These are phyloP conservation scores for Tetragonula carbonaria DNA, from an alignment of 2,888 invertebrate genomes.

Conservation along the genomic window DNA sequence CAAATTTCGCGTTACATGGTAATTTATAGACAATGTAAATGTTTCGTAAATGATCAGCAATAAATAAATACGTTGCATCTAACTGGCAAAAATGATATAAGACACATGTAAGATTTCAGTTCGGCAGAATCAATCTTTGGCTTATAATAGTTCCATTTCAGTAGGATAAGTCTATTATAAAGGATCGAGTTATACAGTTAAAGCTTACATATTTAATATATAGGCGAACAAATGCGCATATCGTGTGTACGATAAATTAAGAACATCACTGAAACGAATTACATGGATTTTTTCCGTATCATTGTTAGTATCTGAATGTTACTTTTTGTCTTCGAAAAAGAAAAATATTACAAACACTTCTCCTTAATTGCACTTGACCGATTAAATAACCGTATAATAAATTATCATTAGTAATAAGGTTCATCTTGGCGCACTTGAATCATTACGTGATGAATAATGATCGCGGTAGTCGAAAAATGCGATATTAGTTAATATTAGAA, in stretches of 20 bases:
- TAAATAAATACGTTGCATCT: slow-evolving; percentile 7
- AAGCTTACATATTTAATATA: neutral
- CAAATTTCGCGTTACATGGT: neutral
- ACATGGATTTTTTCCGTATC: neutral
- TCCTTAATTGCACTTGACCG: neutral
- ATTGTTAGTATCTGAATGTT: neutral
- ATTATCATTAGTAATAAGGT: neutral
- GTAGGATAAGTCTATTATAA: slow-evolving; percentile 10
- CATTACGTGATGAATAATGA: neutral
- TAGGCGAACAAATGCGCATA: neutral
- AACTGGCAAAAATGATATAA: slow-evolving; percentile 34
- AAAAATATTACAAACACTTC: neutral
- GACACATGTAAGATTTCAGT: slow-evolving; percentile 35
- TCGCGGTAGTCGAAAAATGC: slow-evolving; percentile 32
- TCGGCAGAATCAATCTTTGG: slow-evolving; percentile 50
- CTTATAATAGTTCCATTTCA: slow-evolving; percentile 14
- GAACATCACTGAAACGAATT: neutral
- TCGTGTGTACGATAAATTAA: neutral
- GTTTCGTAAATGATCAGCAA: neutral
- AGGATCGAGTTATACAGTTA: neutral
- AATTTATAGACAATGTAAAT: slow-evolving; percentile 22
- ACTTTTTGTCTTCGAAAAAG: neutral
- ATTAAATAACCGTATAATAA: neutral
- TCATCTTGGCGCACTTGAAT: neutral
- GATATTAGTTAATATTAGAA: slow-evolving; percentile 61